A percentile compares a stretch with the other conserved stretches of the same genome.
These are phyloP conservation scores for Tanaodytes sp. DNA, from an alignment of 2,888 invertebrate genomes.

Conservation along the genomic window DNA sequence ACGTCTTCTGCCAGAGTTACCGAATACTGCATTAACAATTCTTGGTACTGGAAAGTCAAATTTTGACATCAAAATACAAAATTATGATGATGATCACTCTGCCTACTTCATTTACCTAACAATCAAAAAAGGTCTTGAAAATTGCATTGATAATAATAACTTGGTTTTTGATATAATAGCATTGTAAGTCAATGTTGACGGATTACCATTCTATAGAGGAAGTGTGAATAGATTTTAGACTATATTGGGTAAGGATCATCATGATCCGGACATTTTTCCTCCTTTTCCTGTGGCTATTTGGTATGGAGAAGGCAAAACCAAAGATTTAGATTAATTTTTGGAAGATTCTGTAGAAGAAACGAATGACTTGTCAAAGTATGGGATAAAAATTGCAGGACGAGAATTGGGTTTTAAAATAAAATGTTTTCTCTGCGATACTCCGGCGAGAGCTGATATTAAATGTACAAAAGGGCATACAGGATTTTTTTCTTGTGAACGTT, in stretches of 20 bases:
- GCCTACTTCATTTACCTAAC: neutral
- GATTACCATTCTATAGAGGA: conserved; percentile 1
- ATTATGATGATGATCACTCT: neutral
- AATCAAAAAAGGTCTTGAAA: neutral
- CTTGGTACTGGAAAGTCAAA: neutral
- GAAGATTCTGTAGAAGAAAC: neutral
- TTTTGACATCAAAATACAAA: neutral
- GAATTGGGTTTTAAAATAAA: neutral
- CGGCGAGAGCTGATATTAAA: conserved; percentile 1
- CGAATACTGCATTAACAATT: neutral
- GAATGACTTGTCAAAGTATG: neutral
- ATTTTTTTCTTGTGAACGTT: conserved; percentile 4
- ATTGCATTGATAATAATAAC: neutral
- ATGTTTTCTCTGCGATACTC: conserved; percentile 12
- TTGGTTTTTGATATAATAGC: neutral
- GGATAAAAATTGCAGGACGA: neutral
- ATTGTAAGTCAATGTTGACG: neutral
- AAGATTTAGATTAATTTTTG: conserved; percentile 1
- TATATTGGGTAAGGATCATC: neutral
- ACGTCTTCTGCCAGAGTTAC: neutral
- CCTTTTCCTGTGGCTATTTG: conserved; percentile 1
- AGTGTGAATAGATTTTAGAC: neutral
- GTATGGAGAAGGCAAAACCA: conserved; percentile 2
- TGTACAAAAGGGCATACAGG: conserved; percentile 2
- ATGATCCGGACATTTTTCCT: conserved; percentile 1